A percentile compares a stretch with the other conserved stretches of the same genome.
Evolutionary conservation across 1,140 invertebrate genomes (phyloP).

Genomic region (Tachypleus tridentatus): DNA sequence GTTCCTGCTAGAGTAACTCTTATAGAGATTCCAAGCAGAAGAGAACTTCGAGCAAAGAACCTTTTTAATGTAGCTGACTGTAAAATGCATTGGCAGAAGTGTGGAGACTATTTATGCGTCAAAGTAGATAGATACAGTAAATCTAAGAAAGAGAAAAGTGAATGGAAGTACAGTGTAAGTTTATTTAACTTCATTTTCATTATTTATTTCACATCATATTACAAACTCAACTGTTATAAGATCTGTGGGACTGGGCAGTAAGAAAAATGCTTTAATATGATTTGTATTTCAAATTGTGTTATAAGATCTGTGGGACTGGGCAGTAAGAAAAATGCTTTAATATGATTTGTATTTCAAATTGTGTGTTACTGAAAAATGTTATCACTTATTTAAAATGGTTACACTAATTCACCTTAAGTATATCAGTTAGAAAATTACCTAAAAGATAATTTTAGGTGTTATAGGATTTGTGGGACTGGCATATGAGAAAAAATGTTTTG

Average conservation of each 20-base stretch:
- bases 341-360: neutral
- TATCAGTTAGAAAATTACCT: no score
- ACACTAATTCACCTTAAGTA: no score
- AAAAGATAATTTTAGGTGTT: neutral
- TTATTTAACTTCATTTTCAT: slow-evolving; percentile 5
- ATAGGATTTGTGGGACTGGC: neutral
- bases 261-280: no score
- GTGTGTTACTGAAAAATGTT: neutral
- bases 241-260: no score
- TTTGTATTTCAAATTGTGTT: slow-evolving; percentile 2
- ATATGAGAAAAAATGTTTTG: no score
- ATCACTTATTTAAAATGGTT: no score
- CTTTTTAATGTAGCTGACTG: slow-evolving; percentile 96
- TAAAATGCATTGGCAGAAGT: slow-evolving; percentile 98
- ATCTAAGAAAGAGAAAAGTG: slow-evolving; percentile 74
- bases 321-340: no score
- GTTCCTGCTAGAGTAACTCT: slow-evolving; percentile 45
- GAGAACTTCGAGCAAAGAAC: slow-evolving; percentile 90
- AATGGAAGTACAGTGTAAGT: slow-evolving; percentile 74
- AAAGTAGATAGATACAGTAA: slow-evolving; percentile 97
- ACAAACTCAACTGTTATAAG: neutral
- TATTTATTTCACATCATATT: slow-evolving; percentile 6
- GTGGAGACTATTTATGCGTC: slow-evolving; percentile 92
- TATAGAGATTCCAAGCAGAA: slow-evolving; percentile 47
- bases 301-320: neutral